Conservation (phyloP, 2,888 invertebrate genomes). For the Brachyopa scutellaris region DNA sequence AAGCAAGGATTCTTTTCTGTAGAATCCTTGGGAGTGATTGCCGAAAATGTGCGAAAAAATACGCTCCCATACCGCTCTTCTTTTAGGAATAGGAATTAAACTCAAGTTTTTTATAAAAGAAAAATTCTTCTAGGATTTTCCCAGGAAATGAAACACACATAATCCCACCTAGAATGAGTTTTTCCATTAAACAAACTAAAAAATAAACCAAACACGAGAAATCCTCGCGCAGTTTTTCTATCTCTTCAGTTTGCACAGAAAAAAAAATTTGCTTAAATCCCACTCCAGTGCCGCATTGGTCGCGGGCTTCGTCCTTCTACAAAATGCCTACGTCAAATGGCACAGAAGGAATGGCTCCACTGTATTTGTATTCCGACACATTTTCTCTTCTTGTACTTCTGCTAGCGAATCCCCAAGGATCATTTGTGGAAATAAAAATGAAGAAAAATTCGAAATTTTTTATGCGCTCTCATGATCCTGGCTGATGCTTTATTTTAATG, state of each 20-base stretch:
- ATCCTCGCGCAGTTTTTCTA: constrained; percentile 16
- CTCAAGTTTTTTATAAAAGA: too few relatives aligned
- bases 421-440: constrained; percentile 52
- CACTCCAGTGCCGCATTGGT: not conserved
- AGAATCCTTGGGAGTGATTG: too few relatives aligned
- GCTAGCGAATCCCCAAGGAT: constrained; percentile 38
- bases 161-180: not conserved
- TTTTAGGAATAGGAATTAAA: too few relatives aligned
- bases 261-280: not conserved
- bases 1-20: too few relatives aligned
- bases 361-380: constrained; percentile 10
- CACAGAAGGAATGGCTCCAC: not conserved
- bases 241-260: not conserved
- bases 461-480: constrained; percentile 61
- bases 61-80: too few relatives aligned
- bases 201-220: constrained; percentile 3
- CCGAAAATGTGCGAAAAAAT: too few relatives aligned
- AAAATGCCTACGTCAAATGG: constrained; percentile 34
- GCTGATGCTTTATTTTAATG: constrained; percentile 63
- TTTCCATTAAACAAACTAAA: constrained; percentile 22
- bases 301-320: not conserved
- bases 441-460: constrained; percentile 44
- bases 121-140: not conserved
- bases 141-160: not conserved
- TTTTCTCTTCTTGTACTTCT: not conserved